Conservation (phyloP, 53 echinoderm and acorn worm species). For the Luidia sarsii region DNA sequence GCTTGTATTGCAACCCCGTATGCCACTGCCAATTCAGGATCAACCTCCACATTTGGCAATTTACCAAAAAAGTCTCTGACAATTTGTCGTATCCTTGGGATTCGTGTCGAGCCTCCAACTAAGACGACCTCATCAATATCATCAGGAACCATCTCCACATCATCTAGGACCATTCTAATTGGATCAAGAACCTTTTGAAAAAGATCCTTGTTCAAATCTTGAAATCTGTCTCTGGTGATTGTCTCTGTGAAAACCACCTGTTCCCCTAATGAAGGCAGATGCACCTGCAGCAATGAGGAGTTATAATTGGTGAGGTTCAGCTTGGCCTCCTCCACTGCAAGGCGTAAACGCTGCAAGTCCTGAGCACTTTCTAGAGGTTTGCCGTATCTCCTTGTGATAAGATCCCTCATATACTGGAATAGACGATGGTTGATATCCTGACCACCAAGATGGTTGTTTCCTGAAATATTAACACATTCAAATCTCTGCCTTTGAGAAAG, state of each 20-base stretch:
- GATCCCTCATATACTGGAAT: slow-evolving; percentile 56
- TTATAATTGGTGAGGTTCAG: slow-evolving; percentile 64
- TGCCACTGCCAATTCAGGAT: slow-evolving; percentile 82
- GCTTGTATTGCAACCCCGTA: slow-evolving; percentile 88
- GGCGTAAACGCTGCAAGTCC: slow-evolving; percentile 75
- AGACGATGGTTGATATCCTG: slow-evolving; percentile 79
- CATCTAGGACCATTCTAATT: slow-evolving; percentile 57
- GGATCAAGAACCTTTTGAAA: slow-evolving; percentile 77
- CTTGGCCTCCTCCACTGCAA: slow-evolving; percentile 72
- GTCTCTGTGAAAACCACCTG: slow-evolving; percentile 41
- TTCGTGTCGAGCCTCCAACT: slow-evolving; percentile 78
- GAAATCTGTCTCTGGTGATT: slow-evolving; percentile 69
- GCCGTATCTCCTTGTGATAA: slow-evolving; percentile 51
- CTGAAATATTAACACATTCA: too few species aligned
- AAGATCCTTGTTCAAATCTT: slow-evolving; percentile 66
- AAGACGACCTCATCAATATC: slow-evolving; percentile 80
- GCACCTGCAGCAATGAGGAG: slow-evolving; percentile 20
- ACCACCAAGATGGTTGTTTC: slow-evolving; percentile 85
- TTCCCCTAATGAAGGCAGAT: slow-evolving; percentile 52
- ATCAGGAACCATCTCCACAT: slow-evolving; percentile 50
- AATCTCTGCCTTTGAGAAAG: too few species aligned
- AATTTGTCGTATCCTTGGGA: slow-evolving; percentile 66
- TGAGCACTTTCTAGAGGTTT: slow-evolving; percentile 41
- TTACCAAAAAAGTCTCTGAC: slow-evolving; percentile 66
- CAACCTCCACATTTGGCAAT: slow-evolving; percentile 71